Conservation (phyloP, 2,888 invertebrate species). For the Hemithea aestivaria region DNA sequence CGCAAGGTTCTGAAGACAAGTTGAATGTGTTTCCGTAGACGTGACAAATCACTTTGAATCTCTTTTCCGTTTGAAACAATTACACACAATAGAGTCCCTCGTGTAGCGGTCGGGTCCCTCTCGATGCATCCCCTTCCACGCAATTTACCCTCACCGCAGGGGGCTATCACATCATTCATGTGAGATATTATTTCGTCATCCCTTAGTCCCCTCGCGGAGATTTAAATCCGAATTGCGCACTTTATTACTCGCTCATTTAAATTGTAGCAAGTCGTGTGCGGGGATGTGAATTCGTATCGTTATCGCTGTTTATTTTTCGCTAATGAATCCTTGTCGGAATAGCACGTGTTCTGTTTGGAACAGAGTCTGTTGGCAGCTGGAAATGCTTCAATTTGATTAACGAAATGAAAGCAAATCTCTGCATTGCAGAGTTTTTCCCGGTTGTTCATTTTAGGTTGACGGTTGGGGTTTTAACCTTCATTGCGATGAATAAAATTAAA, state of each 20-base stretch:
- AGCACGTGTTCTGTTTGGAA: slow-evolving; percentile 1
- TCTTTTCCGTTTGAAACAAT: slow-evolving; percentile 26
- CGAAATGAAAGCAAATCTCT: neutral
- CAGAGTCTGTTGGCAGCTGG: neutral
- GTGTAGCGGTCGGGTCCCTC: slow-evolving; percentile 33
- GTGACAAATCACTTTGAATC: slow-evolving; percentile 27
- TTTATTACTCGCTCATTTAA: slow-evolving; percentile 54
- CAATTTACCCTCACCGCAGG: slow-evolving; percentile 49
- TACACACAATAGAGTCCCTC: slow-evolving; percentile 32
- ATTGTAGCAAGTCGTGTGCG: slow-evolving; percentile 26
- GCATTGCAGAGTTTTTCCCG: slow-evolving; percentile 4
- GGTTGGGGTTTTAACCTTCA: too few relatives aligned
- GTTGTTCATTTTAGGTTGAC: too few relatives aligned
- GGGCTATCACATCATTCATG: slow-evolving; percentile 48
- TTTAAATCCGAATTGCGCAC: slow-evolving; percentile 54
- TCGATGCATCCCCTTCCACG: slow-evolving; percentile 42
- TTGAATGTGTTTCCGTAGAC: slow-evolving; percentile 21
- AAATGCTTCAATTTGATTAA: neutral
- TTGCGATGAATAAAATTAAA: too few relatives aligned
- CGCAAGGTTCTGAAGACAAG: slow-evolving; percentile 16
- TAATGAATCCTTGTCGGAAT: slow-evolving; percentile 3
- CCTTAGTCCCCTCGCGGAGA: slow-evolving; percentile 39
- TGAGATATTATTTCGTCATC: slow-evolving; percentile 58
- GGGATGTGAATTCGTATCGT: slow-evolving; percentile 12
- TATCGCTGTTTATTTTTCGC: slow-evolving; percentile 11